These are phyloP conservation scores for Macaria liturata DNA, from an alignment of 2,888 invertebrate genomes.

Conservation along the genomic window DNA sequence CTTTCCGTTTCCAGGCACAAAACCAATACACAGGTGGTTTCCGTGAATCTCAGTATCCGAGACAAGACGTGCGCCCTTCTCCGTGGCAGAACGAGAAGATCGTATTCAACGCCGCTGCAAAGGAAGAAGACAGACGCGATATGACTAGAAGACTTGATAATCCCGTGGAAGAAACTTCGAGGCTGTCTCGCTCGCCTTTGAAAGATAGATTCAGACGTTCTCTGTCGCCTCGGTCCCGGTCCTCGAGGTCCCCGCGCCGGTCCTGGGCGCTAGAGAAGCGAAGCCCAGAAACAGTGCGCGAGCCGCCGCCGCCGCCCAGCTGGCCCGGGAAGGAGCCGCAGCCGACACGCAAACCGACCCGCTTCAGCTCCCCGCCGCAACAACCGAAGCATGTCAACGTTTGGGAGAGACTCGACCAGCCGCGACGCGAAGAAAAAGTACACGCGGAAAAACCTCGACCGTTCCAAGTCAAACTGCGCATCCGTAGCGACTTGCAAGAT, in stretches of 20 bases:
- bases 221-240: constrained; percentile 54
- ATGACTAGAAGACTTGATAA: constrained; percentile 37
- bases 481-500: constrained; percentile 18
- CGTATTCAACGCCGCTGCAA: constrained; percentile 20
- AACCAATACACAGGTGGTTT: constrained; percentile 74
- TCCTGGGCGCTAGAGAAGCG: constrained; percentile 75
- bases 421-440: constrained; percentile 26
- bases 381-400: constrained; percentile 29
- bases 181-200: constrained; percentile 60
- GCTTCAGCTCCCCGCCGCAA: constrained; percentile 24
- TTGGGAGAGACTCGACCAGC: constrained; percentile 24
- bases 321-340: constrained; percentile 60
- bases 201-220: constrained; percentile 63
- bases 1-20: constrained; percentile 76
- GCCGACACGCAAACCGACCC: constrained; percentile 24
- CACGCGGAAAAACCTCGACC: constrained; percentile 31
- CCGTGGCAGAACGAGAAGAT: constrained; percentile 50
- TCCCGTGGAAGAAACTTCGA: constrained; percentile 38
- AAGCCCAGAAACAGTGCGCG: constrained; percentile 52
- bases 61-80: constrained; percentile 39
- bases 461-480: constrained; percentile 39
- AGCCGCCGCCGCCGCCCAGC: constrained; percentile 65
- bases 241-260: constrained; percentile 61
- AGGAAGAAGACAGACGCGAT: constrained; percentile 52
- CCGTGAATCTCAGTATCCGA: constrained; percentile 56